Base-by-base conservation (phyloP, 2,797 vertebrate species). In the Sebastiscus albofasciatus region DNA sequence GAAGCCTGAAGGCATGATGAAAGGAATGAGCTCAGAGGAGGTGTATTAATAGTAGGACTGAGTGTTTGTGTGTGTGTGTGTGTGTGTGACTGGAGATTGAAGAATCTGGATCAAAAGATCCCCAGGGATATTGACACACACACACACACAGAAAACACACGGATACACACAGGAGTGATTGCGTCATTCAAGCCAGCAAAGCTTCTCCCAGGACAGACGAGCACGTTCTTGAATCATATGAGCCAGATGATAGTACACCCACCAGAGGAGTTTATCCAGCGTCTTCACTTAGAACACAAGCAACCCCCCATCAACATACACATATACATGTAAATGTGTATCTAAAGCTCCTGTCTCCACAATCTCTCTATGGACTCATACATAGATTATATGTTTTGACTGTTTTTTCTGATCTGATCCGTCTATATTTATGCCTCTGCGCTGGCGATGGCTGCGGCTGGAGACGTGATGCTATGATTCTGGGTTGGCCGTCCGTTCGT, bases 31-130 rank as follows among this genome's bases (percentile, higher is more conserved):
- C 83, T 83, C 31, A 68, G 69, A 74, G 64, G 69, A 85, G 64
- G 66, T 73, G 42, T 91, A 88, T 89, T 90, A 90, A 89, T 91
- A 87, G 85, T 67, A 70, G 66, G 36, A 24, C 26, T 24, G 46
- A 1, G 22, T 65, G 58, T 65, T 68, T 68, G 49, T 74, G 54
- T 64, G 61, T 71, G 34, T 36, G 65, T 71, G 75, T 55, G 36
- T 39, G 36, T 39, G 36, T 6, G 33, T 11, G 33, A 24, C 12
- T 72, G 56, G 79, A 79, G 75, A 81, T 75, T 64, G 75, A 85
- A 84, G 79, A 82, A 88, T 90, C 73, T 89, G 87, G 86, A 91
- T 91, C 92, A 90, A 81, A 86, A 82, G 66, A 81, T 87, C 82
- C 82, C 81, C 0, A 1, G 78, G 77, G 88, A 90, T 70, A 58